phyloP scores from a whole-genome alignment of 2,797 vertebrate genomes.

The Spinus pinus region DNA sequence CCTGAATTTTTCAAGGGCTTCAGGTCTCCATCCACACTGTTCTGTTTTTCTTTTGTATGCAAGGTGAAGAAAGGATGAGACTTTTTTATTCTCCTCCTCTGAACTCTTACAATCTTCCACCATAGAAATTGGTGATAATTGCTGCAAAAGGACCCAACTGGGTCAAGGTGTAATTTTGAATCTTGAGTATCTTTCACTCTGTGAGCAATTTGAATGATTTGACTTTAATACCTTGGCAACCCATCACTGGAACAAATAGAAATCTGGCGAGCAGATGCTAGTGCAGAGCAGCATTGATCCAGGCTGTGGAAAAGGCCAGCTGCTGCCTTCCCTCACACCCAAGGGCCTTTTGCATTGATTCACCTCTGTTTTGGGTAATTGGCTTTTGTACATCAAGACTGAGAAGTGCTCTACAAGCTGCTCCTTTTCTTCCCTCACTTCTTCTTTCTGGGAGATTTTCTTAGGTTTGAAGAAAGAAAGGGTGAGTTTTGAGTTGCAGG shows the following conservation, averaged over 20 bases:
- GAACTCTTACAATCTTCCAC: background rate
- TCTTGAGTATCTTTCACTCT: background rate
- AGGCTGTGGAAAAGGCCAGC: background rate
- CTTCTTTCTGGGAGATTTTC: background rate
- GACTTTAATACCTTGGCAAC: constrained; percentile 16
- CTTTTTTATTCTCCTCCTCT: background rate
- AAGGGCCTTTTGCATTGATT: background rate
- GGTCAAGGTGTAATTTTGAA: constrained; percentile 36
- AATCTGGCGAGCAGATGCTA: background rate
- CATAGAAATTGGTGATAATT: background rate
- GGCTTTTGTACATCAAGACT: background rate
- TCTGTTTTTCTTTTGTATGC: constrained; percentile 18
- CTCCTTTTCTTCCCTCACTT: background rate
- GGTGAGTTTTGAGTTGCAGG: background rate
- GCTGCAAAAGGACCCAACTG: background rate
- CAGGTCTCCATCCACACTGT: background rate
- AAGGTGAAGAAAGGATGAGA: constrained; percentile 19
- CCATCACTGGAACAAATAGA: background rate
- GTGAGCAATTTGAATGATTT: background rate
- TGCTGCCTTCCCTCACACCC: background rate
- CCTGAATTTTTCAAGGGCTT: background rate
- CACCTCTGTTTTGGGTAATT: background rate
- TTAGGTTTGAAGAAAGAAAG: background rate
- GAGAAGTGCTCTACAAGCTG: background rate
- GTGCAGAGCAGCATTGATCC: background rate